Evolutionary conservation across 2,888 invertebrate species (phyloP).

Genomic region (Strigamia maritima): DNA sequence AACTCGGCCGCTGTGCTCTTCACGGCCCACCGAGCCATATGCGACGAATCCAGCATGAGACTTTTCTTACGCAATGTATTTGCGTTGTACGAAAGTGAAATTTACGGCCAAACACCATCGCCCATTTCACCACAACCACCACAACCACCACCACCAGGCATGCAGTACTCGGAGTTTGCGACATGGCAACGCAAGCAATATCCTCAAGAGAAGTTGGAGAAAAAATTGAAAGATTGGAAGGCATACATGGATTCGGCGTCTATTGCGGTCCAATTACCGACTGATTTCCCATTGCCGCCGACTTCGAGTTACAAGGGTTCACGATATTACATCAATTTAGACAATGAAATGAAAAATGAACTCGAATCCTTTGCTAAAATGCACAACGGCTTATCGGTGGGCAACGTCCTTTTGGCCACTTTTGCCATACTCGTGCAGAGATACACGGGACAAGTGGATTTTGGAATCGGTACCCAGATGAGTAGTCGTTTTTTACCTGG

Average conservation of each 20-base stretch:
- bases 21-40: slow-evolving; percentile 1
- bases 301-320: not conserved
- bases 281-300: not conserved
- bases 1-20: not conserved
- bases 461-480: not conserved
- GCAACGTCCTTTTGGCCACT: not conserved
- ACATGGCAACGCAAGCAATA: not conserved
- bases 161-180: slow-evolving; percentile 30
- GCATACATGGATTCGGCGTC: not conserved
- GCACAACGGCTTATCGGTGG: not conserved
- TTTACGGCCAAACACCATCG: not conserved
- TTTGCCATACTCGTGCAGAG: not conserved
- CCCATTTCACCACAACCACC: too few species aligned
- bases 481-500: slow-evolving; percentile 5
- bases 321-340: not conserved
- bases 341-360: not conserved
- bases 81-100: not conserved
- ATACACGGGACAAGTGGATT: slow-evolving; percentile 3
- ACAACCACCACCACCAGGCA: not conserved
- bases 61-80: not conserved
- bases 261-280: slow-evolving; percentile 1
- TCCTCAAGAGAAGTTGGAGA: not conserved
- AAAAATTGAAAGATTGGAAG: not conserved
- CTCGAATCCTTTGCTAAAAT: not conserved
- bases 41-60: not conserved